Evolutionary conservation across 1,140 invertebrate genomes (phyloP).

Genomic region (Tetragnatha versicolor): DNA sequence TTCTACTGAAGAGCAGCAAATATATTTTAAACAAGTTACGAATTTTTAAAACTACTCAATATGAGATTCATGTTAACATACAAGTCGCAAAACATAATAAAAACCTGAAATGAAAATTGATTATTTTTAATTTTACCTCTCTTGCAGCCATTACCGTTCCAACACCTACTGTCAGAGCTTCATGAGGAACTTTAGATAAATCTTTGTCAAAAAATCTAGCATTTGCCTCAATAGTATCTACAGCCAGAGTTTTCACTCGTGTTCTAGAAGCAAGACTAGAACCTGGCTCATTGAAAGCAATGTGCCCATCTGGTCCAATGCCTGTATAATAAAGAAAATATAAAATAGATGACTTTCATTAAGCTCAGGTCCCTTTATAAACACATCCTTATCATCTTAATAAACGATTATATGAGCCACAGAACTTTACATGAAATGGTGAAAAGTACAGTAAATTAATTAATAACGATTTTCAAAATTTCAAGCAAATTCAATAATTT

Average conservation of each 20-base stretch:
- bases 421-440: too few species aligned
- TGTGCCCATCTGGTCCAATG: conserved; percentile 98
- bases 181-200: conserved; percentile 86
- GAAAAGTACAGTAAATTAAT: too few species aligned
- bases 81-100: too few species aligned
- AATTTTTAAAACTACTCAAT: background rate
- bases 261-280: conserved; percentile 90
- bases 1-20: background rate
- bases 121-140: conserved; percentile 79
- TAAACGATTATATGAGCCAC: too few species aligned
- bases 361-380: too few species aligned
- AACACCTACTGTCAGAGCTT: conserved; percentile 96
- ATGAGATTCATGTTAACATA: too few species aligned
- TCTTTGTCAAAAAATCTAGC: conserved; percentile 97
- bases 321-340: conserved; percentile 68
- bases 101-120: too few species aligned
- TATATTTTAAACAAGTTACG: background rate
- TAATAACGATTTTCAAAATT: too few species aligned
- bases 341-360: too few species aligned
- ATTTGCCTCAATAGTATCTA: conserved; percentile 96
- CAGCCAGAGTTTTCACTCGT: conserved; percentile 92
- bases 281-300: conserved; percentile 98
- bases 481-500: too few species aligned
- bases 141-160: conserved; percentile 98
- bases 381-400: too few species aligned